Base-by-base conservation (phyloP, 2,797 vertebrate genomes). In the Phataginus tricuspis region DNA sequence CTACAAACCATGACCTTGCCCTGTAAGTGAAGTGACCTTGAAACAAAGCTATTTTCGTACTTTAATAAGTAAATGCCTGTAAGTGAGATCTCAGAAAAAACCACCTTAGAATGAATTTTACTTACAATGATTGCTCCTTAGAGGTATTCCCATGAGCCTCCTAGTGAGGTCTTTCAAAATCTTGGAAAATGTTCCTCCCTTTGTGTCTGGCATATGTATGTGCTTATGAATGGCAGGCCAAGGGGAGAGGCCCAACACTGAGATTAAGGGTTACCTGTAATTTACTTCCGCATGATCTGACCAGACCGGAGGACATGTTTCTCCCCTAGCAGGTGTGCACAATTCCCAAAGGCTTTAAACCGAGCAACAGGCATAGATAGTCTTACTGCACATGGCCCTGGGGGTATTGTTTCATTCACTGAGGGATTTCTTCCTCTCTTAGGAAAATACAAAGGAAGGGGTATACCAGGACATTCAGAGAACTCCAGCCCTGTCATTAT, bases 401-500 rank as follows among this genome's bases (percentile, higher is more conserved):
- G 31, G 49, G 39, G 31, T 14, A 42, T 71, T 80, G 63, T 91
- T 94, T 39, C 27, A 23, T 85, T 94, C 61, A 85, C 0, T 2
- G 31, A 95, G 31, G 78, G 66, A 31, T 91, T 85, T 90, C 39
- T 66, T 83, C 13, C 16, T 78, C n/a, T 91, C 39, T 79, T 27
- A 72, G 82, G 82, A 89, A 80, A 86, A 80, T 69, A 82, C 42
- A 90, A 88, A 96, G 51, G 53, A 82, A 55, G 12, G 37, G 13
- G 2, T 18, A 34, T 27, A 23, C 27, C 12, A 86, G 84, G 21
- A 45, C 31, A 34, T 66, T 27, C 11, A 78, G 55, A 85, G 55
- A 61, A 66, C 31, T 6, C 49, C 23, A 92, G n/a, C 55, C 55
- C 72, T 78, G 18, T 86, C 57, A 75, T 71, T 91, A 55, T 27